Conservation (phyloP, 2,888 invertebrate species). For the Resseliella maxima region DNA sequence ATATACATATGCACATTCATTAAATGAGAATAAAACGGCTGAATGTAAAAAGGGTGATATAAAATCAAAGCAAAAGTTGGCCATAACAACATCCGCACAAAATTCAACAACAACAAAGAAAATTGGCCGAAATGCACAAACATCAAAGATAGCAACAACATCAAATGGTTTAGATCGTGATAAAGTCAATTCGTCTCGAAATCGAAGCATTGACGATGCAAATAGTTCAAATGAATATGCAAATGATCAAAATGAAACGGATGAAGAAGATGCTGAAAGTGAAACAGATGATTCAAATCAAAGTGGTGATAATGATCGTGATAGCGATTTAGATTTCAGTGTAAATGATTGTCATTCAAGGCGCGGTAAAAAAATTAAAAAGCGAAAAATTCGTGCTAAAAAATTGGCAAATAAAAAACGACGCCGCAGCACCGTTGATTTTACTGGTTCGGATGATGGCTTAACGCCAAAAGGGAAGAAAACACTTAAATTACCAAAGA, state of each 20-base stretch:
- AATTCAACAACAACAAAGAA: neutral
- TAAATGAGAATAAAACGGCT: neutral
- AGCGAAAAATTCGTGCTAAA: slow-evolving; percentile 35
- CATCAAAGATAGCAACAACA: neutral
- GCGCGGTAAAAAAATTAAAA: slow-evolving; percentile 55
- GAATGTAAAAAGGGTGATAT: neutral
- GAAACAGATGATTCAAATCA: slow-evolving; percentile 69
- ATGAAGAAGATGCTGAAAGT: slow-evolving; percentile 68
- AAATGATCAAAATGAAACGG: slow-evolving; percentile 59
- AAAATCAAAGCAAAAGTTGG: neutral
- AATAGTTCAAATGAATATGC: slow-evolving; percentile 7
- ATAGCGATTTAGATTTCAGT: slow-evolving; percentile 74
- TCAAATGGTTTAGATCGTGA: slow-evolving; percentile 16
- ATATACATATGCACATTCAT: slow-evolving; percentile 31
- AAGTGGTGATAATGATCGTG: slow-evolving; percentile 70
- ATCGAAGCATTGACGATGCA: slow-evolving; percentile 3
- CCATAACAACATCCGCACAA: neutral
- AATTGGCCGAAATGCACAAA: neutral
- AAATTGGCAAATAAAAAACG: slow-evolving; percentile 42
- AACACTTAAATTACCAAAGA: slow-evolving; percentile 25
- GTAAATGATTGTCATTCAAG: slow-evolving; percentile 68
- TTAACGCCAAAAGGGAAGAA: slow-evolving; percentile 22
- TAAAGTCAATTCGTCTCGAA: neutral
- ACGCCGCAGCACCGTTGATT: slow-evolving; percentile 8
- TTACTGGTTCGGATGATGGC: slow-evolving; percentile 17